A percentile compares a stretch with the other conserved stretches of the same genome.
phyloP scores from a whole-genome alignment of 2,113 vertebrate species.

The Larimichthys crocea region DNA sequence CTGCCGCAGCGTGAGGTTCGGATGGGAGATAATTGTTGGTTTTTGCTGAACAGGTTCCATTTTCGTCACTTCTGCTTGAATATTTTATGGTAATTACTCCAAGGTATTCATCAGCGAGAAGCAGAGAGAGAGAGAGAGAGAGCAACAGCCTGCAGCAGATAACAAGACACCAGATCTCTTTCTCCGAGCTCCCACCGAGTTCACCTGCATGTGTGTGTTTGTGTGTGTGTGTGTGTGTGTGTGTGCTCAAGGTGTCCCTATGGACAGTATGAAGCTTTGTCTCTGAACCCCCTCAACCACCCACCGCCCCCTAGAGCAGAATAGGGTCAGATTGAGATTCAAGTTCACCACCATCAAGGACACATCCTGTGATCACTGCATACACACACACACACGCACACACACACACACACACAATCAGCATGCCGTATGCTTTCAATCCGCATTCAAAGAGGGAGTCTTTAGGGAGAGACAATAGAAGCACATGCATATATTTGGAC shows the following conservation, averaged over 20 bases:
- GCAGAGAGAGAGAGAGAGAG: constrained; percentile 31
- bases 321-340: constrained; percentile 50
- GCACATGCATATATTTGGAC: constrained; percentile 74
- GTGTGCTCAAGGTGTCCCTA: constrained; percentile 24
- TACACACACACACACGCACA: constrained; percentile 34
- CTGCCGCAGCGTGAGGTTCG: not conserved
- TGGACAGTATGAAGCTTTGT: constrained; percentile 52
- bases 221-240: constrained; percentile 20
- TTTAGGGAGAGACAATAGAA: constrained; percentile 63
- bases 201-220: constrained; percentile 32
- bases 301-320: constrained; percentile 7
- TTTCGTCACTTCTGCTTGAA: constrained; percentile 26
- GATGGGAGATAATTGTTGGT: constrained; percentile 16
- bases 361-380: constrained; percentile 29
- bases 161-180: constrained; percentile 49
- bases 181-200: constrained; percentile 17
- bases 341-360: constrained; percentile 49
- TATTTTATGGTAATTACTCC: constrained; percentile 49
- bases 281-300: not conserved
- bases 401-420: constrained; percentile 25
- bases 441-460: constrained; percentile 46
- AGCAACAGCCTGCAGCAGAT: constrained; percentile 35
- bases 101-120: constrained; percentile 30
- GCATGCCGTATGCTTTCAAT: constrained; percentile 11
- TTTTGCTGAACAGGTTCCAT: constrained; percentile 12